Evolutionary conservation across 2,113 vertebrate species (phyloP).

Genomic region (Ardeotis arabs): DNA sequence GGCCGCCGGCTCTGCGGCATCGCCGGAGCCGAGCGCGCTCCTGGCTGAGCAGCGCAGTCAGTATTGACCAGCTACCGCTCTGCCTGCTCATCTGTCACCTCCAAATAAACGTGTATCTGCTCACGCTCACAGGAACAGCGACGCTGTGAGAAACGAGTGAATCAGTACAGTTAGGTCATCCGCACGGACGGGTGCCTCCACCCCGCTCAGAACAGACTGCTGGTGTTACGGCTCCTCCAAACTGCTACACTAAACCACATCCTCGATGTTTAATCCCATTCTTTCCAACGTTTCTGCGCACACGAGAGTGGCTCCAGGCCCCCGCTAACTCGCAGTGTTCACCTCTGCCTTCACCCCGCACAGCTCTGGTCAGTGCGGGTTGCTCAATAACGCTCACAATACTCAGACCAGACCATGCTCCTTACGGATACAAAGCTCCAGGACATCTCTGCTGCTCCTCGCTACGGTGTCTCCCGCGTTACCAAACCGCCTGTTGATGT

Average conservation of each 20-base stretch:
- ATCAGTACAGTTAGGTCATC: background rate
- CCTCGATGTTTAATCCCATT: background rate
- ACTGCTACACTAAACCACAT: accelerated
- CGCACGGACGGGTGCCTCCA: accelerated
- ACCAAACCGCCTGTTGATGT: background rate
- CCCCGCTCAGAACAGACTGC: background rate
- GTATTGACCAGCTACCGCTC: background rate
- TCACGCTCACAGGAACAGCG: background rate
- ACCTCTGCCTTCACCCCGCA: background rate
- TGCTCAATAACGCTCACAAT: background rate
- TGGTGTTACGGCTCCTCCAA: background rate
- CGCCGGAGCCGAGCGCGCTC: accelerated
- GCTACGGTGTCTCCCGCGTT: accelerated
- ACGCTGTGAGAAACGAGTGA: background rate
- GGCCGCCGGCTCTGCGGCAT: background rate
- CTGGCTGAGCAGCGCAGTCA: accelerated
- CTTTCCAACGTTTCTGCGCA: background rate
- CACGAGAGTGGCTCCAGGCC: background rate
- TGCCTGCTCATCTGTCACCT: background rate
- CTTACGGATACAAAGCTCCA: background rate
- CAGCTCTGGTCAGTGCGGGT: background rate
- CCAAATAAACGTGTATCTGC: background rate
- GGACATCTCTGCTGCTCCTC: background rate
- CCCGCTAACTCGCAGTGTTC: accelerated
- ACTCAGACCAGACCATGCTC: background rate